These are phyloP conservation scores for Spea hammondii DNA, from an alignment of 2,797 vertebrate genomes.

Conservation along the genomic window DNA sequence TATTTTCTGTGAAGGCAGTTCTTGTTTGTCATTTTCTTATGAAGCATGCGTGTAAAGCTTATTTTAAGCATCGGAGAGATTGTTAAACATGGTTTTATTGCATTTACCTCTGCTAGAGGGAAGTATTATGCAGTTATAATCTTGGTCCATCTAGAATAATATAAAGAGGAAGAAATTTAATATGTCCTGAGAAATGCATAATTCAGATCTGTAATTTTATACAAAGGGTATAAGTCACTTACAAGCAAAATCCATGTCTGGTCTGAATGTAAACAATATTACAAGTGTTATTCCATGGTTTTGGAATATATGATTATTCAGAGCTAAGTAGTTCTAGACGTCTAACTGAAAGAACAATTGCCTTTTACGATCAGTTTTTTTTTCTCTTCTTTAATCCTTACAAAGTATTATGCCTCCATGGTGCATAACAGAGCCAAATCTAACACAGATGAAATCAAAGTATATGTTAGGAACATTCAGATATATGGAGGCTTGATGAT, in stretches of 20 bases:
- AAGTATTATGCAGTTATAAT: slow-evolving; percentile 37
- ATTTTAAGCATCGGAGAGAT: slow-evolving; percentile 31
- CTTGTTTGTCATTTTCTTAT: slow-evolving; percentile 56
- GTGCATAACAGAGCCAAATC: too few species aligned
- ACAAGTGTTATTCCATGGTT: neutral
- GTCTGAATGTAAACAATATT: neutral
- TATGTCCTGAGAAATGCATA: slow-evolving; percentile 38
- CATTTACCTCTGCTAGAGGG: slow-evolving; percentile 26
- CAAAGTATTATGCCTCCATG: too few species aligned
- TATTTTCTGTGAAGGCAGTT: slow-evolving; percentile 41
- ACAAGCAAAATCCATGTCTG: slow-evolving; percentile 1
- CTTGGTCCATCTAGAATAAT: slow-evolving; percentile 38
- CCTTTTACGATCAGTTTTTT: too few species aligned
- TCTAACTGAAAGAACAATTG: too few species aligned
- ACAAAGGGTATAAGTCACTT: neutral
- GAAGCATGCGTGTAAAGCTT: slow-evolving; percentile 54
- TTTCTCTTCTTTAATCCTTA: too few species aligned
- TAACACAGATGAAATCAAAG: too few species aligned
- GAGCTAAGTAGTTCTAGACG: neutral
- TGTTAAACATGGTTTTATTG: slow-evolving; percentile 46
- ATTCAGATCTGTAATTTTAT: slow-evolving; percentile 11
- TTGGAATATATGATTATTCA: neutral
- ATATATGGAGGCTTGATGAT: too few species aligned
- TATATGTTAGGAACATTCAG: too few species aligned
- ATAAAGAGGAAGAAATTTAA: slow-evolving; percentile 32